Evolutionary conservation across 2,797 vertebrate genomes (phyloP), one percentile per base, ranked within the genome.

Genomic region (Trematocara caparti): DNA sequence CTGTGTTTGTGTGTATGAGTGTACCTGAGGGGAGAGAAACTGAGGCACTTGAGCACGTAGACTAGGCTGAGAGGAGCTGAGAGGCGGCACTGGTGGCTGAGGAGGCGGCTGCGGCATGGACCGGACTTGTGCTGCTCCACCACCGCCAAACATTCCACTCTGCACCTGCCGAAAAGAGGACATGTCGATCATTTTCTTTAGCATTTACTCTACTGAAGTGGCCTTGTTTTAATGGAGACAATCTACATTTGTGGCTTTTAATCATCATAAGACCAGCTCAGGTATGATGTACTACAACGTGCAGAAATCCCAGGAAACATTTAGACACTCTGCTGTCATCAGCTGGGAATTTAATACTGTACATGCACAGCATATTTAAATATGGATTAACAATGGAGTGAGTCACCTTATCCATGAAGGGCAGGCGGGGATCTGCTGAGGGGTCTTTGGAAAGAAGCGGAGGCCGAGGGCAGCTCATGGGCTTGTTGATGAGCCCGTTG

Each of bases 11-110:
- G 24, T 53, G 48, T 51, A 32, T 66, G 43, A 66, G 9, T 30
- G 1, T 86, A 94, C 93, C 94, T 95, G 93, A 94, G 93, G 94
- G 98, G 98, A 98, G 96, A 99, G 97, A 98, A 99, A 98, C 97
- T 97, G 98, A 99, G 98, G 98, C 98, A 99, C 98, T 99, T 99
- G 98, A 98, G 98, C 98, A 94, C 98, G 98, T 97, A 99, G 97
- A 97, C 97, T 97, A 97, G 98, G 98, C 98, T 99, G 98, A 98
- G 98, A 97, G 96, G 98, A 98, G 96, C 96, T 97, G 96, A 98
- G 98, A 97, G 98, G 96, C 96, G 97, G 98, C 97, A 97, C 97
- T 97, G 98, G 96, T 94, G 97, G 97, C 96, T 96, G 96, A 93
- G 95, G 95, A 92, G 94, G 95, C 90, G 93, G 98, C 94, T 97